Evolutionary conservation across 2,797 vertebrate species (phyloP).

Genomic region (Argentina silus): DNA sequence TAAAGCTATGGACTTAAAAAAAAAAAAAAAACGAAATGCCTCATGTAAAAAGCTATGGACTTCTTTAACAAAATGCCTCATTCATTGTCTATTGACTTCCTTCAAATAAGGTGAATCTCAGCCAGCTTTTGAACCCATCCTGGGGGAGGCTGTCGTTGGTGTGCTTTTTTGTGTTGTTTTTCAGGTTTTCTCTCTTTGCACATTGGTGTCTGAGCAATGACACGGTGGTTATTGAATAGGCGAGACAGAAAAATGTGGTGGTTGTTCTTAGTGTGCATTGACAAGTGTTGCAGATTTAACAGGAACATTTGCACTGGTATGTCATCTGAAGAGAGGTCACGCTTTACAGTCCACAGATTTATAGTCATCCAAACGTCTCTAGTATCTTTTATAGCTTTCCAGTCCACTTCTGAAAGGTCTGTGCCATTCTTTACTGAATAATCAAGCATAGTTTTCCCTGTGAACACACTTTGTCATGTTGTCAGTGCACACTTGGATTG

Average conservation of each 20-base stretch:
- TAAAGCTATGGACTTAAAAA: slow-evolving; percentile 45
- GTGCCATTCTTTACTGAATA: neutral
- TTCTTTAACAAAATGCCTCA: slow-evolving; percentile 38
- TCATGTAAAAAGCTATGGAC: slow-evolving; percentile 57
- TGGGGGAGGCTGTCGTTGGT: slow-evolving; percentile 26
- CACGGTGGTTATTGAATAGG: slow-evolving; percentile 20
- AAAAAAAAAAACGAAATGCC: slow-evolving; percentile 52
- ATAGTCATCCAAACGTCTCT: neutral
- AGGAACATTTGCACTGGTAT: neutral
- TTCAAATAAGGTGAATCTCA: slow-evolving; percentile 32
- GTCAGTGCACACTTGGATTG: slow-evolving; percentile 52
- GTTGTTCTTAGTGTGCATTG: slow-evolving; percentile 45
- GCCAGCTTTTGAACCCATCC: slow-evolving; percentile 43
- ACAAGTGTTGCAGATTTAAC: slow-evolving; percentile 23
- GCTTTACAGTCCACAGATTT: neutral
- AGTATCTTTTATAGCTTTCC: neutral
- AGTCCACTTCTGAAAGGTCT: neutral
- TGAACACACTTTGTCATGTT: slow-evolving; percentile 37
- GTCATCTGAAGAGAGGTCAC: neutral
- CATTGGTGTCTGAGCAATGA: slow-evolving; percentile 39
- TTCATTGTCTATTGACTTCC: slow-evolving; percentile 44
- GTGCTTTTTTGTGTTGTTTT: slow-evolving; percentile 39
- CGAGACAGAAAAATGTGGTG: slow-evolving; percentile 18
- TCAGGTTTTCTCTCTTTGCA: slow-evolving; percentile 52
- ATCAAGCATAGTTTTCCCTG: slow-evolving; percentile 14